Conservation (phyloP, 2,888 invertebrate genomes). For the Sminthurides aquaticus region DNA sequence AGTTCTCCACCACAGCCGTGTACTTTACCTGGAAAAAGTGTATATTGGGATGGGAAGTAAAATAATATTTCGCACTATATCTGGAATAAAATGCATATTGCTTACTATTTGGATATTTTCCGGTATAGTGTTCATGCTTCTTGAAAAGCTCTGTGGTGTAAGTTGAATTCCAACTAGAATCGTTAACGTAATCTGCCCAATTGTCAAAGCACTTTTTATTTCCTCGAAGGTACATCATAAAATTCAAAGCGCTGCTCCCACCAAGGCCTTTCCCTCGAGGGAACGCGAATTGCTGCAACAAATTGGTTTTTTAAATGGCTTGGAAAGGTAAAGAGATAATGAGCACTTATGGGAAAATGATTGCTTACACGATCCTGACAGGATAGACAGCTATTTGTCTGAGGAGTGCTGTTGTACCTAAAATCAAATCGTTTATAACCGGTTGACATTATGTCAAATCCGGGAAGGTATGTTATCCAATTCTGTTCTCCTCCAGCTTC, state of each 20-base stretch:
- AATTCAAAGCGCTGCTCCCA: neutral
- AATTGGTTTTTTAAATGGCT: no score
- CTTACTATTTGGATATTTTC: neutral
- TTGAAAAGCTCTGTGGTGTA: neutral
- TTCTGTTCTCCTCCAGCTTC: conserved; percentile 10
- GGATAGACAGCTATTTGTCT: neutral
- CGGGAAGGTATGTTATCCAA: neutral
- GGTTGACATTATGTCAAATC: neutral
- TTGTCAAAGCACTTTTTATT: neutral
- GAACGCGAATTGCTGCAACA: neutral
- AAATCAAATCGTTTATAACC: neutral
- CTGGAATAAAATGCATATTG: no score
- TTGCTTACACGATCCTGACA: neutral
- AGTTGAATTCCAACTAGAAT: neutral
- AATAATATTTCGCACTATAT: no score
- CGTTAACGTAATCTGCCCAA: neutral
- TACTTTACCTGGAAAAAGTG: neutral
- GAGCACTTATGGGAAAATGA: no score
- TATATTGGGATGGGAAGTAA: no score
- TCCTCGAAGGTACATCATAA: conserved; percentile 11
- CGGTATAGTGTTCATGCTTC: neutral
- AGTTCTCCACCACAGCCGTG: conserved; percentile 1
- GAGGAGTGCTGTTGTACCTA: neutral
- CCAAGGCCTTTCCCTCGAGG: conserved; percentile 3
- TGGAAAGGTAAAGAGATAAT: no score